Percentiles rank a stretch among this genome's conserved stretches.
These are phyloP conservation scores for Schizotus pectinicornis DNA, from an alignment of 2,888 invertebrate genomes.

Conservation along the genomic window DNA sequence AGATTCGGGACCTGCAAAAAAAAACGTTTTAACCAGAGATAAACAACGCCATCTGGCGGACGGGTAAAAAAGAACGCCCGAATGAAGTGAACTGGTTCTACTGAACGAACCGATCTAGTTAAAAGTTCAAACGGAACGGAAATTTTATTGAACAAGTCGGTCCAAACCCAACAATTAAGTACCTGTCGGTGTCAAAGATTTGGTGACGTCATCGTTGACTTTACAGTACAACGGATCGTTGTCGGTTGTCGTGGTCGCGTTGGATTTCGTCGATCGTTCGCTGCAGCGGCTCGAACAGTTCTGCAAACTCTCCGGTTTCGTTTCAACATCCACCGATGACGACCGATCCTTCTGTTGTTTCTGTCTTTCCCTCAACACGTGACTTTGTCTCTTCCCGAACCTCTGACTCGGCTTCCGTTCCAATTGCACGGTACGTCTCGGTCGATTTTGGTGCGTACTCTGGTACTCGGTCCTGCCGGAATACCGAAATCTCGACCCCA, in stretches of 20 bases:
- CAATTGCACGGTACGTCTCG: slow-evolving; percentile 92
- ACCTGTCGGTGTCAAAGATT: slow-evolving; percentile 36
- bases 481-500: slow-evolving; percentile 96
- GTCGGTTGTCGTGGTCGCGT: slow-evolving; percentile 55
- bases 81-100: too few species aligned
- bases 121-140: too few species aligned
- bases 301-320: slow-evolving; percentile 32
- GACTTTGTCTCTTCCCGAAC: slow-evolving; percentile 85
- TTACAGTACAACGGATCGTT: slow-evolving; percentile 53
- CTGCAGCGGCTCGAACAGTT: slow-evolving; percentile 62
- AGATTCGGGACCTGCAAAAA: slow-evolving; percentile 47
- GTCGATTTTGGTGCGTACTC: slow-evolving; percentile 88
- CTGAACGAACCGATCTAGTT: too few species aligned
- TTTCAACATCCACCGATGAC: slow-evolving; percentile 3
- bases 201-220: slow-evolving; percentile 51
- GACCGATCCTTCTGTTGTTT: slow-evolving; percentile 62
- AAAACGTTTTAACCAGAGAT: slow-evolving; percentile 19
- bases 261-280: slow-evolving; percentile 63
- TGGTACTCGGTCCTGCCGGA: slow-evolving; percentile 94
- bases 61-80: too few species aligned
- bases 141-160: too few species aligned
- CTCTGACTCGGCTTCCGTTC: slow-evolving; percentile 96
- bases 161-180: too few species aligned
- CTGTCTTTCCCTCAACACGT: slow-evolving; percentile 82
- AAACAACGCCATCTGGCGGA: too few species aligned